Conservation (phyloP, 2,888 invertebrate species). For the Glyphotaelius pellucidus region DNA sequence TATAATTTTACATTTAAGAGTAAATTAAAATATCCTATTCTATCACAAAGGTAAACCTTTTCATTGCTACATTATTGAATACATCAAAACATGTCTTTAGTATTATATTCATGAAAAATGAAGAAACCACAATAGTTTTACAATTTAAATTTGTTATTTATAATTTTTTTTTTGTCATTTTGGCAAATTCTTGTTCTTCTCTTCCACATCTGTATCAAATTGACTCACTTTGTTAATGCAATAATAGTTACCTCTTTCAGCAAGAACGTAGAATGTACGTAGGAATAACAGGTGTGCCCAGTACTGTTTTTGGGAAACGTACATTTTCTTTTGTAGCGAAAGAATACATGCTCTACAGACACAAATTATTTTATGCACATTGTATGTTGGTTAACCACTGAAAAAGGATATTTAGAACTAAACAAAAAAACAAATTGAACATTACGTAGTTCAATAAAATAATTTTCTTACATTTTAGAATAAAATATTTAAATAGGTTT, state of each 20-base stretch:
- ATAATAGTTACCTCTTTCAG: not conserved
- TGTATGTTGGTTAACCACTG: not conserved
- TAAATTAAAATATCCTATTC: not conserved
- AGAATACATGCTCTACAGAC: no score
- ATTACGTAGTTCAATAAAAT: no score
- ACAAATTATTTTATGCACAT: no score
- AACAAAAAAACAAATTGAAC: not conserved
- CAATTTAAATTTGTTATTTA: not conserved
- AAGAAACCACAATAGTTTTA: constrained; percentile 2
- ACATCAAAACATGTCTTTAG: not conserved
- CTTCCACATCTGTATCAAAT: not conserved
- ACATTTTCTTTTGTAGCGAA: no score
- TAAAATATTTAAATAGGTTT: not conserved
- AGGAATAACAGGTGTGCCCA: no score
- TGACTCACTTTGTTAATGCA: not conserved
- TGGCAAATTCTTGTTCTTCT: not conserved
- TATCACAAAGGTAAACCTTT: not conserved
- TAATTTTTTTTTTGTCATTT: not conserved
- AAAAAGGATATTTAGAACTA: not conserved
- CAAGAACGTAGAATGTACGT: not conserved
- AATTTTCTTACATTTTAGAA: not conserved
- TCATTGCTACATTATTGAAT: not conserved
- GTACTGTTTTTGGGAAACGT: no score
- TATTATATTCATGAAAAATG: not conserved
- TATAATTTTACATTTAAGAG: not conserved